Evolutionary conservation across 1,140 invertebrate species (phyloP), one percentile per base, ranked within the genome.

Genomic region (Penaeus chinensis): DNA sequence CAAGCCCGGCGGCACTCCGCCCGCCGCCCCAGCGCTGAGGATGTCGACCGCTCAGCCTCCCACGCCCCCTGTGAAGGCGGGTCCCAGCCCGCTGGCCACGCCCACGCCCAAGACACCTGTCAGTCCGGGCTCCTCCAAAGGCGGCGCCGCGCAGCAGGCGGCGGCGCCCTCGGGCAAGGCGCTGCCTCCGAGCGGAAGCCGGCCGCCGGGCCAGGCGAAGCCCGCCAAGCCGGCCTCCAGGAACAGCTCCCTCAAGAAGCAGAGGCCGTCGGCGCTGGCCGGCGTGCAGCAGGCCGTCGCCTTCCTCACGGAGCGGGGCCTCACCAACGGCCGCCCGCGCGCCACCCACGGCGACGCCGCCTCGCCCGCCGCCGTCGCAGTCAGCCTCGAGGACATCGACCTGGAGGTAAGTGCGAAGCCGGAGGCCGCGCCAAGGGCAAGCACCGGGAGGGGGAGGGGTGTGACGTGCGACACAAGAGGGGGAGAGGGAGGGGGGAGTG

Each of bases 361-460:
- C 47, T 63, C 54, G 16, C 20, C 77, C 4, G 27, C 63, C 10
- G 63, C 82, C 65, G 20, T 11, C 63, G 62, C 82, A 11, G 37
- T 54, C 42, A 90, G 89, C n/a, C 78, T 90, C 42, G 89, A 90
- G 32, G 88, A 90, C 47, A 82, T 90, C 60, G 83, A 84, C 22
- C 76, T 90, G 62, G 89, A 90, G 87, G 89, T 90, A 63, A 87
- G 84, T n/a, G 32, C 22, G 7, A 62, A 22, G 42, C 54, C 54
- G 7, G 16, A 54, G 54, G 54, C 54, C 11, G 11, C 10, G 54
- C 54, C 54, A 54, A 54, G 54, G 47, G 54, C 54, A 54, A 54
- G 16, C 54, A 13, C 16, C 42, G 13, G 74, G 32, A 1, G 42
- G 10, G 74, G 74, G 32, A 27, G 22, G 32, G 32, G 0, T 1